Conservation (phyloP, 2,888 invertebrate genomes). For the Balanococcus diminutus region DNA sequence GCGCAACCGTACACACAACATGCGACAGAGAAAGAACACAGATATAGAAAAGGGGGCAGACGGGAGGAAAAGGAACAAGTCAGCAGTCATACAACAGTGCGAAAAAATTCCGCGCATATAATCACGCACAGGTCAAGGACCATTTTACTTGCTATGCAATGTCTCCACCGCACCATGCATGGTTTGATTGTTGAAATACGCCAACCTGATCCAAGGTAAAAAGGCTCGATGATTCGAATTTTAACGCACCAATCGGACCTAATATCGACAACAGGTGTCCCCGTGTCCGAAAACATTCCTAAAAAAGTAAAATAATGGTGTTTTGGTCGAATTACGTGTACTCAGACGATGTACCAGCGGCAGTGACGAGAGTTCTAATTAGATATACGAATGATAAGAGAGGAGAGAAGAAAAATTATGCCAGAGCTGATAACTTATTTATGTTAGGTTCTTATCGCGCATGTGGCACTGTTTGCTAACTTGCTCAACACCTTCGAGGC, state of each 20-base stretch:
- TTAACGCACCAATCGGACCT: background rate
- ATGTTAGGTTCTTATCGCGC: too few relatives aligned
- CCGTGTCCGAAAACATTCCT: background rate
- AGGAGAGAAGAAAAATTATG: background rate
- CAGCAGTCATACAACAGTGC: background rate
- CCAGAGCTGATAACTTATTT: background rate
- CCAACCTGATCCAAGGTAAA: background rate
- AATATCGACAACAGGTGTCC: background rate
- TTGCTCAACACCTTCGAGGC: too few relatives aligned
- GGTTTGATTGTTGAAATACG: background rate
- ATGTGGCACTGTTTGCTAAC: too few relatives aligned
- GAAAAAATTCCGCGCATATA: conserved; percentile 5
- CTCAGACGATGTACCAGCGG: too few relatives aligned
- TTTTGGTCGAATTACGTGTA: too few relatives aligned
- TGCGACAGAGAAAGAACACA: background rate
- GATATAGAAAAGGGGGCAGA: background rate
- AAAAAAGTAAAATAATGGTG: too few relatives aligned
- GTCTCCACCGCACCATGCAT: background rate
- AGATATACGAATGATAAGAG: background rate
- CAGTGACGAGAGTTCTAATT: too few relatives aligned
- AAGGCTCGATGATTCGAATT: background rate
- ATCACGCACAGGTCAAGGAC: conserved; percentile 5
- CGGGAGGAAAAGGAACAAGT: background rate
- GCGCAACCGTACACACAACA: background rate
- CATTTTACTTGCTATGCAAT: background rate